Conservation (phyloP, 2,797 vertebrate genomes). For the Tenualosa ilisha region DNA sequence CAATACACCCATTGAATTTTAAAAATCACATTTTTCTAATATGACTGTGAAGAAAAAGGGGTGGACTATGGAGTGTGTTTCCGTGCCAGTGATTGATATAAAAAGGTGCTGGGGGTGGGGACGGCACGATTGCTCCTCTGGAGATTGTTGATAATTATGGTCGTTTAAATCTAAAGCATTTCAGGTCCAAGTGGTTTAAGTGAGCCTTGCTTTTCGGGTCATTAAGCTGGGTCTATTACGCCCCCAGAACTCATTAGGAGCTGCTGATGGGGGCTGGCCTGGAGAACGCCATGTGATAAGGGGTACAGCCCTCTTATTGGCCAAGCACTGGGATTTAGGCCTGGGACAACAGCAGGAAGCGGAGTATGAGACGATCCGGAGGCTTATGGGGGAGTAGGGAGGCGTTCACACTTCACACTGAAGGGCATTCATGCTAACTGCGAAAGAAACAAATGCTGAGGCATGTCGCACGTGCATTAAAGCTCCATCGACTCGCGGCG, state of each 20-base stretch:
- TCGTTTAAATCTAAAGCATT: constrained; percentile 61
- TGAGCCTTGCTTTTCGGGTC: constrained; percentile 56
- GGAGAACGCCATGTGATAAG: background rate
- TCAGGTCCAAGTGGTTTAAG: constrained; percentile 55
- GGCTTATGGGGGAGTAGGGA: background rate
- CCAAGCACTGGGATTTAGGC: background rate
- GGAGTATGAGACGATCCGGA: background rate
- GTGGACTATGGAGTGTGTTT: background rate
- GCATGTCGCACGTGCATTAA: constrained; percentile 33
- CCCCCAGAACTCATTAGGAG: constrained; percentile 33
- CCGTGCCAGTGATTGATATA: background rate
- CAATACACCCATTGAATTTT: background rate
- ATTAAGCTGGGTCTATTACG: constrained; percentile 68
- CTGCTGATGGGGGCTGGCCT: constrained; percentile 22
- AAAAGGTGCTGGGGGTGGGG: background rate
- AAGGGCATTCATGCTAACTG: background rate
- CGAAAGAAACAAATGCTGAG: background rate
- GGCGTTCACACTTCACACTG: background rate
- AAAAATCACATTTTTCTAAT: too few relatives aligned
- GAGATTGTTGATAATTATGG: constrained; percentile 44
- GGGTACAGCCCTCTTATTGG: background rate
- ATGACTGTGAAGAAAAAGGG: background rate
- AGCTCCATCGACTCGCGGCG: background rate
- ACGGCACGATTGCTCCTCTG: background rate
- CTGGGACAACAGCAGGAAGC: background rate